phyloP scores from a whole-genome alignment of 1,140 invertebrate genomes.

The Brachionus koreanus region DNA sequence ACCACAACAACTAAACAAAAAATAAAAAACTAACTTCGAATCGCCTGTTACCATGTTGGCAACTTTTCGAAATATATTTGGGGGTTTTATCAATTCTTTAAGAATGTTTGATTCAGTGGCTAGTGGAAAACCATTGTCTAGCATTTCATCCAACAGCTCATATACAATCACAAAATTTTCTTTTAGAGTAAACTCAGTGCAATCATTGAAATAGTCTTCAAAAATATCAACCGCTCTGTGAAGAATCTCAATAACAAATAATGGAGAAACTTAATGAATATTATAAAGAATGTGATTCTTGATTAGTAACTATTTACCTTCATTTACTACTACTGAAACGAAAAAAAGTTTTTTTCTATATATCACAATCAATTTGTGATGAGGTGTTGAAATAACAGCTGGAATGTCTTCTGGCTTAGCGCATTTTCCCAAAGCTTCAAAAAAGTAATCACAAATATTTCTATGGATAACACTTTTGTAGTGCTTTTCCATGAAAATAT shows the following conservation, averaged over 20 bases:
- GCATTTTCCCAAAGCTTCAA: slow-evolving; percentile 86
- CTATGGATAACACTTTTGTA: slow-evolving; percentile 96
- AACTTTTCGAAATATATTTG: slow-evolving; percentile 92
- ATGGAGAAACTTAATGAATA: slow-evolving; percentile 72
- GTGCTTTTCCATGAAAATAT: slow-evolving; percentile 99
- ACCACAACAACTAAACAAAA: not conserved
- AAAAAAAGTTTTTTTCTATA: slow-evolving; percentile 87
- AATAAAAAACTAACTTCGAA: slow-evolving; percentile 68
- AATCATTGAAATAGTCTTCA: slow-evolving; percentile 93
- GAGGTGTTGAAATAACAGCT: slow-evolving; percentile 90
- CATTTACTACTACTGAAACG: slow-evolving; percentile 90
- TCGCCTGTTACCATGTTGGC: slow-evolving; percentile 95
- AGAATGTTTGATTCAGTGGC: slow-evolving; percentile 97
- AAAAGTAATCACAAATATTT: slow-evolving; percentile 98
- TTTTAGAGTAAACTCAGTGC: slow-evolving; percentile 90
- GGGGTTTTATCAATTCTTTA: slow-evolving; percentile 97
- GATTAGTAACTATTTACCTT: slow-evolving; percentile 64
- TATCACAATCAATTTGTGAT: slow-evolving; percentile 94
- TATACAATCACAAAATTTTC: slow-evolving; percentile 99
- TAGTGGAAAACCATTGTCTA: slow-evolving; percentile 97
- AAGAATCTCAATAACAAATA: slow-evolving; percentile 97
- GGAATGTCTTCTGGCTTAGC: slow-evolving; percentile 81
- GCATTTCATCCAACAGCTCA: slow-evolving; percentile 96
- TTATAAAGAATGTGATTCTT: not conserved
- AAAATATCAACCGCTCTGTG: slow-evolving; percentile 94